Conservation (phyloP, 2,113 vertebrate genomes). For the Aleadryas rufinucha region DNA sequence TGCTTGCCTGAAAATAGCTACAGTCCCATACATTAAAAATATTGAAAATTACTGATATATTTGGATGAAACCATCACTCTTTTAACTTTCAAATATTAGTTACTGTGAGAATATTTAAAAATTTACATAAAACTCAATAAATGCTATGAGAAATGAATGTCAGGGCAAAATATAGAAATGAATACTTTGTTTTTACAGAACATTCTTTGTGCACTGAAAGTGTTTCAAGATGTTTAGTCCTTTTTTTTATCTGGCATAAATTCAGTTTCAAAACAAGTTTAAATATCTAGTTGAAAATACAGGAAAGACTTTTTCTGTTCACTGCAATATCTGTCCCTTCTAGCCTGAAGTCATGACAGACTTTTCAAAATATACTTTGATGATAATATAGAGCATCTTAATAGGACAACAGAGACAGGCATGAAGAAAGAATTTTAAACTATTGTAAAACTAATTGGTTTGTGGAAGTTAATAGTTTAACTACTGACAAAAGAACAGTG, state of each 20-base stretch:
- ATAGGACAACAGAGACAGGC: background rate
- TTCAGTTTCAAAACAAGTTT: background rate
- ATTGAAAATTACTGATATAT: background rate
- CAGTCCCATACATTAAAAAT: background rate
- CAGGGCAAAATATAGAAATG: background rate
- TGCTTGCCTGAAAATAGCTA: background rate
- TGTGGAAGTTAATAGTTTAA: background rate
- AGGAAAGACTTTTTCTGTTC: background rate
- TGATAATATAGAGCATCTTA: background rate
- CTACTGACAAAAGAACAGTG: background rate
- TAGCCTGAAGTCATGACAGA: background rate
- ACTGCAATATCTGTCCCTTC: background rate
- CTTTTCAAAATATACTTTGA: background rate
- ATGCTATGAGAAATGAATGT: background rate
- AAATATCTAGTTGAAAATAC: background rate
- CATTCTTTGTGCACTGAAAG: background rate
- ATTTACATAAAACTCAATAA: background rate
- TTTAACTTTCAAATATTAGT: background rate
- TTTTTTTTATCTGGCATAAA: background rate
- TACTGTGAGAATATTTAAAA: background rate
- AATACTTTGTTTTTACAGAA: background rate
- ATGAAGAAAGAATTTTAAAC: background rate
- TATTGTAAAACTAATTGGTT: background rate
- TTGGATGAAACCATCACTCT: background rate
- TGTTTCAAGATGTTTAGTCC: background rate